Evolutionary conservation across 2,888 invertebrate genomes (phyloP).

Genomic region (Sympetrum striolatum): DNA sequence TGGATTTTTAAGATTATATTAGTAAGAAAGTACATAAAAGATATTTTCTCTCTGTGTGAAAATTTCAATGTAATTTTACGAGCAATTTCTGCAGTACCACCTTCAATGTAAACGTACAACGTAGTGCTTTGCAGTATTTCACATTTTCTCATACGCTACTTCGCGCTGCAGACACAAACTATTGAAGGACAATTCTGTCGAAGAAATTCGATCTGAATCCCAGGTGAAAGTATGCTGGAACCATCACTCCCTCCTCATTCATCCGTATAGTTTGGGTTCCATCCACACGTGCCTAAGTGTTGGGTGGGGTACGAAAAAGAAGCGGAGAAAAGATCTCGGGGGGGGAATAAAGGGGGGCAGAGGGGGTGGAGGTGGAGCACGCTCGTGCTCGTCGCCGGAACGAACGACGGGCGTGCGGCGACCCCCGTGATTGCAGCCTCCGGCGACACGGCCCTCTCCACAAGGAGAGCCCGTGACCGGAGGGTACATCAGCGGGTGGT

Average conservation of each 20-base stretch:
- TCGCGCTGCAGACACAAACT: too few species aligned
- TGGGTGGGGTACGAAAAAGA: background rate
- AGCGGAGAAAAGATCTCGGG: background rate
- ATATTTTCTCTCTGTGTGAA: too few species aligned
- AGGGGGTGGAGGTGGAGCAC: background rate
- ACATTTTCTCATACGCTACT: too few species aligned
- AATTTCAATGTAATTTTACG: too few species aligned
- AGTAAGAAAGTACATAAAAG: too few species aligned
- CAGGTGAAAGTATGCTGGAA: background rate
- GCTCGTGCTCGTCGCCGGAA: constrained; percentile 32
- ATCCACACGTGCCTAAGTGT: constrained; percentile 27
- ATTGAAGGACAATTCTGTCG: too few species aligned
- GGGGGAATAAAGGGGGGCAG: background rate
- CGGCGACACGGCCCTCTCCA: background rate
- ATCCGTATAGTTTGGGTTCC: background rate
- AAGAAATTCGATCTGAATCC: too few species aligned
- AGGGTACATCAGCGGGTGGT: background rate
- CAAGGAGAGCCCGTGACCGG: background rate
- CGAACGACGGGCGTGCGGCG: background rate
- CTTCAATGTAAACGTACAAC: too few species aligned
- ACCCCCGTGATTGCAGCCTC: background rate
- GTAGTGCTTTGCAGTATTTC: too few species aligned
- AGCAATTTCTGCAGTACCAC: too few species aligned
- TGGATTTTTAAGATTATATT: too few species aligned
- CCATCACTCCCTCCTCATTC: background rate